Evolutionary conservation across 1,140 invertebrate species (phyloP).

Genomic region (Meloidogyne exigua): DNA sequence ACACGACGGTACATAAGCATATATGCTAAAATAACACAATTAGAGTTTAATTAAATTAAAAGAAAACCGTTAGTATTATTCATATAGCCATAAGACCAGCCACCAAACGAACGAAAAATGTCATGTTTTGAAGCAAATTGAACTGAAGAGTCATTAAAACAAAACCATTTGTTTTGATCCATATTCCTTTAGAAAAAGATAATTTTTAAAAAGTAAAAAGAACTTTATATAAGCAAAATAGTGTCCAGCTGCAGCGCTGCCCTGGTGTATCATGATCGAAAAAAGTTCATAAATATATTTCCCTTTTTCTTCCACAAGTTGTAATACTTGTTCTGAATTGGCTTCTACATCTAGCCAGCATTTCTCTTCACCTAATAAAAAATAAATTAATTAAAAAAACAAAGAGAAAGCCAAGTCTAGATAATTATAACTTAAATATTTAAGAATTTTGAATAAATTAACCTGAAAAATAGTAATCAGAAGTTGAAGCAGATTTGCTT

Average conservation of each 20-base stretch:
- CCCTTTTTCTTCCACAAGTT: conserved; percentile 66
- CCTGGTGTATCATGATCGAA: conserved; percentile 89
- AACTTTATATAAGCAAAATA: conserved; percentile 90
- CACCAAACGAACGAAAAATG: conserved; percentile 81
- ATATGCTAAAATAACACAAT: conserved; percentile 71
- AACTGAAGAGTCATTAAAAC: conserved; percentile 70
- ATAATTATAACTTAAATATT: too few relatives aligned
- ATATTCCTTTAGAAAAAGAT: conserved; percentile 65
- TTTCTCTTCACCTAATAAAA: neutral
- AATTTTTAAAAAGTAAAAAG: conserved; percentile 10
- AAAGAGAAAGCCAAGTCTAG: too few relatives aligned
- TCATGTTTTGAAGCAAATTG: conserved; percentile 70
- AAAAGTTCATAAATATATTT: conserved; percentile 83
- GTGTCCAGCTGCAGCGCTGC: conserved; percentile 84
- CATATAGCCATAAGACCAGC: conserved; percentile 65
- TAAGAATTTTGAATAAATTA: neutral
- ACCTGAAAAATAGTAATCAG: neutral
- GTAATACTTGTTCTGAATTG: conserved; percentile 69
- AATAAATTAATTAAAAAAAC: too few relatives aligned
- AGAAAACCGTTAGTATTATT: conserved; percentile 84
- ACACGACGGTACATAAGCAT: conserved; percentile 47
- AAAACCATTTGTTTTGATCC: conserved; percentile 69
- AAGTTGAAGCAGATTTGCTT: neutral
- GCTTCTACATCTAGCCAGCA: conserved; percentile 69
- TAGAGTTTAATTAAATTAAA: conserved; percentile 76